These are phyloP conservation scores for Leptobrachium ailaonicum DNA, from an alignment of 2,113 vertebrate species.

Conservation along the genomic window DNA sequence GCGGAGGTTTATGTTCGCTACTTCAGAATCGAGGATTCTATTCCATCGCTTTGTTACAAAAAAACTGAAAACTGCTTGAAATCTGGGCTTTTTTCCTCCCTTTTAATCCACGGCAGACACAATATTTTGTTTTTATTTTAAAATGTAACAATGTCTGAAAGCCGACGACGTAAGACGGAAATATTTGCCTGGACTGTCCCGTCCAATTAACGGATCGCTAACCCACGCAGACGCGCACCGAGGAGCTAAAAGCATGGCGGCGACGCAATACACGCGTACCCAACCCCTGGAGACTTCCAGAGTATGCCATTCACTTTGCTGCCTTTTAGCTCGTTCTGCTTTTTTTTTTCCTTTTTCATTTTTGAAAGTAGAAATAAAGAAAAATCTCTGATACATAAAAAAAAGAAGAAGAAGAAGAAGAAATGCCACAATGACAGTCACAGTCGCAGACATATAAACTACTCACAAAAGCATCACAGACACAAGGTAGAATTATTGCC, in stretches of 20 bases:
- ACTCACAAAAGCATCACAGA: constrained; percentile 8
- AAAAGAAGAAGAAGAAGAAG: neutral
- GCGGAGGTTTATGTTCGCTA: too few species aligned
- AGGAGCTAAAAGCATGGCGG: neutral
- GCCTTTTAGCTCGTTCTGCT: neutral
- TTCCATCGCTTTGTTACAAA: too few species aligned
- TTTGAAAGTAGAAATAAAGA: neutral
- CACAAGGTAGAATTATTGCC: constrained; percentile 37
- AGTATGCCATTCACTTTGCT: neutral
- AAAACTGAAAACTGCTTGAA: too few species aligned
- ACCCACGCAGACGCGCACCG: too few species aligned
- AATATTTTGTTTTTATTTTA: too few species aligned
- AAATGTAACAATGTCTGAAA: too few species aligned
- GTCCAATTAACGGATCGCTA: too few species aligned
- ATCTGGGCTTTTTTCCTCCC: too few species aligned
- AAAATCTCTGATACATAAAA: neutral
- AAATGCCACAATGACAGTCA: too few species aligned
- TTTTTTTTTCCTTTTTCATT: neutral
- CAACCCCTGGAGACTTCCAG: neutral
- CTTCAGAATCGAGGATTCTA: too few species aligned
- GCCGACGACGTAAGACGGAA: too few species aligned
- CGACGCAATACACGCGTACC: neutral
- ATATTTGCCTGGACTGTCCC: neutral
- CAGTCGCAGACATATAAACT: constrained; percentile 23
- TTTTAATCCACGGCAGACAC: too few species aligned